Conservation (phyloP, 2,888 invertebrate genomes). For the Dasypolia templi region DNA sequence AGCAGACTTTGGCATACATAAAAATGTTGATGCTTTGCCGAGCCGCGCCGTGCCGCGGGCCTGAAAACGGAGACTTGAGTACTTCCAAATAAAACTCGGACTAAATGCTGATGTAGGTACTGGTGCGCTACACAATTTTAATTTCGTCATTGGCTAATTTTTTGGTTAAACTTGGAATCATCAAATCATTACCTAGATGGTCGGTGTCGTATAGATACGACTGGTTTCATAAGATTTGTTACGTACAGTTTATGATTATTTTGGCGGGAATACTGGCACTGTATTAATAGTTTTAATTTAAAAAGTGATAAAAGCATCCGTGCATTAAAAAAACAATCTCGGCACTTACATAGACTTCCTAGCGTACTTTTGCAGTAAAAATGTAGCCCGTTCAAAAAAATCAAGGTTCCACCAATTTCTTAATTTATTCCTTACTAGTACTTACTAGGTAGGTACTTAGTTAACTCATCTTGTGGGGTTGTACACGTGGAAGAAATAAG, state of each 20-base stretch:
- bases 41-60: background rate
- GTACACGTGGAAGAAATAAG: too few species aligned
- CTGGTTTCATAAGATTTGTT: background rate
- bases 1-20: background rate
- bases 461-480: too few species aligned
- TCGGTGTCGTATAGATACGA: background rate
- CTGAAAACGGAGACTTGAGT: background rate
- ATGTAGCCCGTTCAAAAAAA: background rate
- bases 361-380: background rate
- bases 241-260: background rate
- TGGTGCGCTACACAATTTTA: background rate
- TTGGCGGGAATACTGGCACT: background rate
- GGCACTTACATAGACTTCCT: background rate
- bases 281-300: background rate
- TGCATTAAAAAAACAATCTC: background rate
- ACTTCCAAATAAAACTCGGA: background rate
- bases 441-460: background rate
- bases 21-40: background rate
- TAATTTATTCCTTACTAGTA: too few species aligned
- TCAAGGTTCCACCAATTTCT: background rate
- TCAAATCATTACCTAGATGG: background rate
- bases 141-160: background rate
- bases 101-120: too few species aligned
- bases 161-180: too few species aligned
- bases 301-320: background rate